phyloP scores from a whole-genome alignment of 2,888 invertebrate species.

The Cryptocephalus moraei region DNA sequence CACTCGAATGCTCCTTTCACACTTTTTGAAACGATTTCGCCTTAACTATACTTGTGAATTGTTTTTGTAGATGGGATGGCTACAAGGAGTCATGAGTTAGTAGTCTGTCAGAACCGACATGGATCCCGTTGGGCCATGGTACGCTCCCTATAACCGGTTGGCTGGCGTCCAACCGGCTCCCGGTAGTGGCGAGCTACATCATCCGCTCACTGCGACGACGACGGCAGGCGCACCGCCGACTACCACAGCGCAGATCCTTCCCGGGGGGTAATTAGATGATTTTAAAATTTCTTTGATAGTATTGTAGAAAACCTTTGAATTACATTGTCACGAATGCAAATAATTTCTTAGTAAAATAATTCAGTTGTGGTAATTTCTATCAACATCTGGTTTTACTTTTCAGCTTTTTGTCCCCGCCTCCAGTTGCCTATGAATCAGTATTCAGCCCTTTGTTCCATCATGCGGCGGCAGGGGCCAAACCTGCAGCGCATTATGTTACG shows the following conservation, averaged over 20 bases:
- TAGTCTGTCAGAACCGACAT: slow-evolving; percentile 36
- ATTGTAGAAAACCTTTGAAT: no score
- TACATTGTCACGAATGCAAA: no score
- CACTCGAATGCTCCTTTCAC: no score
- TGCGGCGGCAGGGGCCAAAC: slow-evolving; percentile 50
- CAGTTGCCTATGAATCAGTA: slow-evolving; percentile 71
- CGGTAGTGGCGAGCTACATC: slow-evolving; percentile 57
- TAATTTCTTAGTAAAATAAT: no score
- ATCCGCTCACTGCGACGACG: slow-evolving; percentile 47
- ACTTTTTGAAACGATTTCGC: no score
- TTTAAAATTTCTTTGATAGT: no score
- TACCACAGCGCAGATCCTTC: slow-evolving; percentile 55
- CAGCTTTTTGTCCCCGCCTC: slow-evolving; percentile 57
- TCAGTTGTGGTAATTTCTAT: no score
- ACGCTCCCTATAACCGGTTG: slow-evolving; percentile 74
- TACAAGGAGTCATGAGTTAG: slow-evolving; percentile 23
- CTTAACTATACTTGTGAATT: neutral
- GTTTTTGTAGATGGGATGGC: slow-evolving; percentile 36
- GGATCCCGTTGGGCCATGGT: slow-evolving; percentile 89
- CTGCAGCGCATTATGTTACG: slow-evolving; percentile 40
- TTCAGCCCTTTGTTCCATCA: slow-evolving; percentile 77
- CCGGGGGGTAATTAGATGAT: slow-evolving; percentile 41
- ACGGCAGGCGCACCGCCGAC: slow-evolving; percentile 46
- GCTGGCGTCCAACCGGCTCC: slow-evolving; percentile 52
- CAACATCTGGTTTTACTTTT: no score